Percentiles rank a stretch among this genome's conserved stretches.
These are phyloP conservation scores for Calidris pugnax DNA, from an alignment of 2,113 vertebrate species.

Conservation along the genomic window DNA sequence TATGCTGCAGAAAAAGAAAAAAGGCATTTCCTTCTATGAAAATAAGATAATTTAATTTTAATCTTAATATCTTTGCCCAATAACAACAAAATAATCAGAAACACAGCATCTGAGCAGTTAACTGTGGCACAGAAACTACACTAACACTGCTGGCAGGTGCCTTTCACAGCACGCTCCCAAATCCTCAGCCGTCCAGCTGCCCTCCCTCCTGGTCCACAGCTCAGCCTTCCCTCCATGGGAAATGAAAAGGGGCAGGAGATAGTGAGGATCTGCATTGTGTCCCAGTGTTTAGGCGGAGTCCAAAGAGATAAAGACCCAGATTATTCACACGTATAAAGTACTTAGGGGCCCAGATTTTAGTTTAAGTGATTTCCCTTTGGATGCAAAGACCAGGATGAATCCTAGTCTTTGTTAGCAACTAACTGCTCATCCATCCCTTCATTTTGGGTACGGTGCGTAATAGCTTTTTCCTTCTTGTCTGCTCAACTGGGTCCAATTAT, in stretches of 20 bases:
- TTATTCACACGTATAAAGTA: not conserved
- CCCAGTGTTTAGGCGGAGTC: not conserved
- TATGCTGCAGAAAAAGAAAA: not conserved
- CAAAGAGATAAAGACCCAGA: constrained; percentile 45
- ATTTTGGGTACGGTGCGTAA: not conserved
- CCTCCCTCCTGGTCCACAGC: not conserved
- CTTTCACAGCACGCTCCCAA: not conserved
- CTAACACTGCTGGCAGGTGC: not conserved
- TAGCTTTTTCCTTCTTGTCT: constrained; percentile 30
- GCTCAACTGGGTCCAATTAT: constrained; percentile 62
- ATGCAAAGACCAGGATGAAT: not conserved
- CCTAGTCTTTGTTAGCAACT: constrained; percentile 10
- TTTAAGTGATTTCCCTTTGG: constrained; percentile 14
- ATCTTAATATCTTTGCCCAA: not conserved
- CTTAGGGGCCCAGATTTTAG: constrained; percentile 20
- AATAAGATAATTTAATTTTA: not conserved
- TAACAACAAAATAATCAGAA: not conserved
- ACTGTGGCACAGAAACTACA: not conserved
- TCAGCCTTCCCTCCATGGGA: not conserved
- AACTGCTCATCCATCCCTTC: not conserved
- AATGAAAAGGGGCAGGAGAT: not conserved
- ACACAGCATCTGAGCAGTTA: not conserved
- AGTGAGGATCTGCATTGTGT: not conserved
- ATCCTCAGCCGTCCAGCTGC: not conserved
- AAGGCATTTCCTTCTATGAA: not conserved